Conservation (phyloP, 2,113 vertebrate genomes). For the Phylloscopus trochiloides region DNA sequence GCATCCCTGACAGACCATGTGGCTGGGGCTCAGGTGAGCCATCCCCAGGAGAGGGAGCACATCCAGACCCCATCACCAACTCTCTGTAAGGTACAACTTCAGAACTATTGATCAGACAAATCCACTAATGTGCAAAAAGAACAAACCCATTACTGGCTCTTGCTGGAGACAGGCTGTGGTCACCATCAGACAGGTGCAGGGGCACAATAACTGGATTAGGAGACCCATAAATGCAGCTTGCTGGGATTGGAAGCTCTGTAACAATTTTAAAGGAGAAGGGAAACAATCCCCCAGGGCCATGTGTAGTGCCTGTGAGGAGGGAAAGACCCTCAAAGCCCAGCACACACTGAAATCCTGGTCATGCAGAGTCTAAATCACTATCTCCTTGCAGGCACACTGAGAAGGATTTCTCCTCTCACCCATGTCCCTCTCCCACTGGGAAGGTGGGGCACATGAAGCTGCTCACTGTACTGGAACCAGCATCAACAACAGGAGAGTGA, state of each 20-base stretch:
- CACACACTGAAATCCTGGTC: fast-evolving
- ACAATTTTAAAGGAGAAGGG: not conserved
- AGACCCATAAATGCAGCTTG: not conserved
- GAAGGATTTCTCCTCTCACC: not conserved
- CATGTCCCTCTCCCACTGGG: not conserved
- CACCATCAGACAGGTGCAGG: not conserved
- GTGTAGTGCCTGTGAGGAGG: not conserved
- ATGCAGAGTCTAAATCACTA: not conserved
- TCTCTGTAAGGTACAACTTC: fast-evolving
- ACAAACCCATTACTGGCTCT: not conserved
- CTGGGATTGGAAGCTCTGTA: not conserved
- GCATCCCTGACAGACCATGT: not conserved
- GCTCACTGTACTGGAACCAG: not conserved
- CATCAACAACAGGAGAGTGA: not conserved
- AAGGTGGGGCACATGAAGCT: not conserved
- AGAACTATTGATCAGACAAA: not conserved
- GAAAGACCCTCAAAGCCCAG: not conserved
- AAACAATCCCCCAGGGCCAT: not conserved
- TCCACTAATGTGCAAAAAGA: not conserved
- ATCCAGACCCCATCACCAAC: not conserved
- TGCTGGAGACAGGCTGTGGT: not conserved
- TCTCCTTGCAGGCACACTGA: not conserved
- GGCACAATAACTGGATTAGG: not conserved
- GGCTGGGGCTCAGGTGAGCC: not conserved
- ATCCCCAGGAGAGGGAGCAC: not conserved